phyloP scores from a whole-genome alignment of 2,888 invertebrate genomes.

The Eilema depressum region DNA sequence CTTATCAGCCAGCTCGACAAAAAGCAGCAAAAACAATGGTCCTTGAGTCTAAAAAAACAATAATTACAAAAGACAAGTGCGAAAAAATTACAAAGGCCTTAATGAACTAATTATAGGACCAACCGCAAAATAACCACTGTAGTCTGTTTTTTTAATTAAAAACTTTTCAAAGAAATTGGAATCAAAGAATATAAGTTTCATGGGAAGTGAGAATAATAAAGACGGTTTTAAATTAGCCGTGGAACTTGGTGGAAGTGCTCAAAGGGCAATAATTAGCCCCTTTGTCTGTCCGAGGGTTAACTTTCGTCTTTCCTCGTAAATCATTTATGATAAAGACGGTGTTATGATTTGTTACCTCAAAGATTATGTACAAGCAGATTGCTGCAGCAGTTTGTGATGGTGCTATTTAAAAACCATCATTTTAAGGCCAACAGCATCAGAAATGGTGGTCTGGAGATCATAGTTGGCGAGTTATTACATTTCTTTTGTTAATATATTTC shows the following conservation, averaged over 20 bases:
- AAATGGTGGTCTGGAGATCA: too few species aligned
- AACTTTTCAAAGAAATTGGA: conserved; percentile 41
- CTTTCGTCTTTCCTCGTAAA: conserved; percentile 57
- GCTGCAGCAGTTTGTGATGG: not conserved
- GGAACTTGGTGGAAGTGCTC: conserved; percentile 61
- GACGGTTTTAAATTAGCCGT: conserved; percentile 66
- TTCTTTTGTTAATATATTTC: too few species aligned
- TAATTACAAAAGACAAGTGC: not conserved
- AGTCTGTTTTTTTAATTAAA: conserved; percentile 35
- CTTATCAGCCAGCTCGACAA: not conserved
- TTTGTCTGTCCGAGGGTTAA: conserved; percentile 68
- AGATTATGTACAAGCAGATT: conserved; percentile 27
- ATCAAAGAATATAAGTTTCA: conserved; percentile 31
- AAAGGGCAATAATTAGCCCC: conserved; percentile 75
- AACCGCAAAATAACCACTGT: not conserved
- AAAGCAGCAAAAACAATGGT: not conserved
- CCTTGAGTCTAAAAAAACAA: not conserved
- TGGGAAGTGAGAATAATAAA: conserved; percentile 61
- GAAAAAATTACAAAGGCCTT: not conserved
- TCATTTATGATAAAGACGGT: conserved; percentile 51
- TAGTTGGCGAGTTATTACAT: too few species aligned
- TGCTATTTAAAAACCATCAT: too few species aligned
- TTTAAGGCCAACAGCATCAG: too few species aligned
- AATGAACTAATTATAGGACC: conserved; percentile 5
- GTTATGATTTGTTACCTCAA: conserved; percentile 50